These are phyloP conservation scores for Hucho hucho DNA, from an alignment of 2,113 vertebrate species.

Conservation along the genomic window DNA sequence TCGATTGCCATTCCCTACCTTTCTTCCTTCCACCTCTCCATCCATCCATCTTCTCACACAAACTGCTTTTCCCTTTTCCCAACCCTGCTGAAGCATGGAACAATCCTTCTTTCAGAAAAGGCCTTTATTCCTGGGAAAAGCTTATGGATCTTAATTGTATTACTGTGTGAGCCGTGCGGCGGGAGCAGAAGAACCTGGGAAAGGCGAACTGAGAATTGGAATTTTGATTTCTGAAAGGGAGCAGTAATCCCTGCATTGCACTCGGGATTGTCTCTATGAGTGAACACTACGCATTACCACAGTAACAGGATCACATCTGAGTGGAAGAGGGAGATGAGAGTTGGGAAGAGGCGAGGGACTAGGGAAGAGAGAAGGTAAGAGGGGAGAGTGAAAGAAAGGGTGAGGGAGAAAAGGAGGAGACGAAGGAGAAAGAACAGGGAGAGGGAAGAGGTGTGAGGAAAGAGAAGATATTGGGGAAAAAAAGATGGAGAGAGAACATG, in stretches of 20 bases:
- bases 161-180: slow-evolving; percentile 50
- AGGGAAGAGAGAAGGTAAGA: background rate
- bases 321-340: background rate
- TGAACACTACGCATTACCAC: background rate
- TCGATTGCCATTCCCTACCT: slow-evolving; percentile 40
- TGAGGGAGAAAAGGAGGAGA: too few relatives aligned
- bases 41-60: slow-evolving; percentile 44
- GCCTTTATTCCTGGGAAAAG: slow-evolving; percentile 63
- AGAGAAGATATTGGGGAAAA: background rate
- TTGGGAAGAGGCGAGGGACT: background rate
- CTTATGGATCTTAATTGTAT: slow-evolving; percentile 75
- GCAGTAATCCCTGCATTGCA: slow-evolving; percentile 59
- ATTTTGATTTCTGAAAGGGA: slow-evolving; percentile 67
- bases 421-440: too few relatives aligned
- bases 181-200: slow-evolving; percentile 21
- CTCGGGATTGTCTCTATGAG: slow-evolving; percentile 40
- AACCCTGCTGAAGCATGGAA: slow-evolving; percentile 48
- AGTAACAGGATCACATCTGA: background rate
- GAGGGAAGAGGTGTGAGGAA: background rate
- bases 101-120: slow-evolving; percentile 54
- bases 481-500: too few relatives aligned
- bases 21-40: slow-evolving; percentile 35
- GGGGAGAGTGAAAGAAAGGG: background rate
- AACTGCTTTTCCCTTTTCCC: slow-evolving; percentile 36
- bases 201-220: slow-evolving; percentile 61